A percentile compares a stretch with the other conserved stretches of the same genome.
Conservation (phyloP, 2,888 invertebrate species). For the Strigamia transsilvanica region DNA sequence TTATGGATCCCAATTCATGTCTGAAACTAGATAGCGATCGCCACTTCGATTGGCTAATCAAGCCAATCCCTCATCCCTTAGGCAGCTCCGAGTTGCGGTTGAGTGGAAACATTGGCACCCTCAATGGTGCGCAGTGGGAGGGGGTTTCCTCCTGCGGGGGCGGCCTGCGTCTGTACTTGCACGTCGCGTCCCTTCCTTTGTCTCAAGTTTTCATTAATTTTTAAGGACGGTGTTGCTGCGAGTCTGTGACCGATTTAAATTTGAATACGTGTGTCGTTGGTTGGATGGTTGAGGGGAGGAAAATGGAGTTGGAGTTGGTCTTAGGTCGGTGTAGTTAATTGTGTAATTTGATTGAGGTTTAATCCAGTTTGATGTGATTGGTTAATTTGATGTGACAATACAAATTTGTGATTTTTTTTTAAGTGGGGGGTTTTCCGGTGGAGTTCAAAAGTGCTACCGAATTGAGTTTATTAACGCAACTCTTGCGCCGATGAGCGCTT, state of each 20-base stretch:
- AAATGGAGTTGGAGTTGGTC: neutral
- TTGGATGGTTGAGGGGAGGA: too few relatives aligned
- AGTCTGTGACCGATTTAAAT: neutral
- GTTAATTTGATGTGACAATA: neutral
- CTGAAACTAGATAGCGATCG: neutral
- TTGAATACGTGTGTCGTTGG: too few relatives aligned
- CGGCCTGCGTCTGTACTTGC: slow-evolving; percentile 3
- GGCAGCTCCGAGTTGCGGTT: slow-evolving; percentile 14
- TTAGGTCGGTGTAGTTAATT: neutral
- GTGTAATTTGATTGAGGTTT: neutral
- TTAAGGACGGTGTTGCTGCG: neutral
- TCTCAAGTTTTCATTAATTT: slow-evolving; percentile 32
- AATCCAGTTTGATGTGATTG: neutral
- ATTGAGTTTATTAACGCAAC: too few relatives aligned
- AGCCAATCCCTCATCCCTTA: slow-evolving; percentile 10
- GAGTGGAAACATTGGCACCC: slow-evolving; percentile 33
- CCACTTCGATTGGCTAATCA: slow-evolving; percentile 34
- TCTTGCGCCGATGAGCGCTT: too few relatives aligned
- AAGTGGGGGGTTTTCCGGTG: neutral
- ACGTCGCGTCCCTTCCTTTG: slow-evolving; percentile 3
- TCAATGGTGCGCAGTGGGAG: slow-evolving; percentile 6
- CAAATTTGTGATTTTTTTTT: neutral
- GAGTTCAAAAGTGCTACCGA: too few relatives aligned
- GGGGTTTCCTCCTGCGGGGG: slow-evolving; percentile 9
- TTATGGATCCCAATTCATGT: slow-evolving; percentile 22